Percentiles rank a stretch among this genome's conserved stretches.
Conservation (phyloP, 2,113 vertebrate genomes). For the Antigone vipio region DNA sequence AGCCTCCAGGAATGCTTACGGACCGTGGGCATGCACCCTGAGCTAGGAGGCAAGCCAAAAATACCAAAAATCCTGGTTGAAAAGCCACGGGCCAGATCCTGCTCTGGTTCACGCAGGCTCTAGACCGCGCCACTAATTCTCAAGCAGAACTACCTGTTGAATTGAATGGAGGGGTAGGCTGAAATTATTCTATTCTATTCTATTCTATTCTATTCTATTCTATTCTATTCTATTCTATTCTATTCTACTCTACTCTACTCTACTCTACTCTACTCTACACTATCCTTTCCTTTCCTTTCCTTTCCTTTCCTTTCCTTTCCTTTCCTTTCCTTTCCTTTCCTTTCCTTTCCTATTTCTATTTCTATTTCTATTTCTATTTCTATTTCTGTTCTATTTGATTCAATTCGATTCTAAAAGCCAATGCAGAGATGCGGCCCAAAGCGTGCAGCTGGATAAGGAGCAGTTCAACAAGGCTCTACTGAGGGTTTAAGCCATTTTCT, state of each 20-base stretch:
- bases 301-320: too few species aligned
- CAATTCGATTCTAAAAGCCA: neutral
- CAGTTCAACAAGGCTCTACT: neutral
- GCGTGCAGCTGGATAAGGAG: neutral
- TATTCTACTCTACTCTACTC: too few species aligned
- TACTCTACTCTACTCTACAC: too few species aligned
- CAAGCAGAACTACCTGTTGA: neutral
- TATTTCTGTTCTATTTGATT: too few species aligned
- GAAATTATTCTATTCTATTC: neutral
- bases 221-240: too few species aligned
- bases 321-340: too few species aligned
- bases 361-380: too few species aligned
- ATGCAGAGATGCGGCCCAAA: neutral
- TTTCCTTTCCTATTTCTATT: too few species aligned
- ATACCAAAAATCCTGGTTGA: neutral
- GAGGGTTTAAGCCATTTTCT: slow-evolving; percentile 33
- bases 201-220: neutral
- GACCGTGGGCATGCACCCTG: fast-evolving
- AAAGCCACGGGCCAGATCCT: neutral
- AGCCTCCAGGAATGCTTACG: neutral
- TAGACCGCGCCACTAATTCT: neutral
- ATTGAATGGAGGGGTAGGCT: neutral
- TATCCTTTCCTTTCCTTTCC: too few species aligned
- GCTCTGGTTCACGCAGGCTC: neutral
- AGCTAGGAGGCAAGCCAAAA: neutral